Conservation (phyloP, 2,113 vertebrate genomes). For the Vombatus ursinus region DNA sequence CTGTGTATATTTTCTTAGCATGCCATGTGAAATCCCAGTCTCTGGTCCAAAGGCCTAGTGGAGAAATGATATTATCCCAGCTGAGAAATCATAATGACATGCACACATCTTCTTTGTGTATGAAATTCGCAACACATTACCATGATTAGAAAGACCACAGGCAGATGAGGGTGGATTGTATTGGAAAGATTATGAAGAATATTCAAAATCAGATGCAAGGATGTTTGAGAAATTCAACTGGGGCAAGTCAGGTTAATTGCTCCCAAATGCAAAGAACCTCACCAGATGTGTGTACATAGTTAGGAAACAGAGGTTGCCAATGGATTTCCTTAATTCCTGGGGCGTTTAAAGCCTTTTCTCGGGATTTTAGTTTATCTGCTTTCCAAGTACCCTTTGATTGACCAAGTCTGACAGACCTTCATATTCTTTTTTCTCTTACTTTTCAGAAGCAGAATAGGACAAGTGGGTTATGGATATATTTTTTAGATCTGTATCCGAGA, state of each 20-base stretch:
- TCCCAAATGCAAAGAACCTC: constrained; percentile 63
- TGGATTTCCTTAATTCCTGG: constrained; percentile 73
- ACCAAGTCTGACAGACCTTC: constrained; percentile 20
- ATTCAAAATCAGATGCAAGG: constrained; percentile 67
- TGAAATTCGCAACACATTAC: background rate
- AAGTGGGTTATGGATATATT: background rate
- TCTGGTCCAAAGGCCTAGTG: constrained; percentile 12
- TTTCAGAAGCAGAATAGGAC: constrained; percentile 26
- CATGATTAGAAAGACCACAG: constrained; percentile 64
- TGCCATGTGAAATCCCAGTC: constrained; percentile 34
- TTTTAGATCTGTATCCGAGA: constrained; percentile 41
- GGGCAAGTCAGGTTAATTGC: constrained; percentile 66
- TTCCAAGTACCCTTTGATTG: background rate
- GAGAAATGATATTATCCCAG: constrained; percentile 41
- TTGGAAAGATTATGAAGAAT: constrained; percentile 45
- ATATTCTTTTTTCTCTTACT: background rate
- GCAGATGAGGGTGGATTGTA: constrained; percentile 51
- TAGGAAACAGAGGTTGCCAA: constrained; percentile 63
- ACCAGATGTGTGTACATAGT: constrained; percentile 63
- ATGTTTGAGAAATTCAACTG: constrained; percentile 48
- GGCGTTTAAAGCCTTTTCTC: constrained; percentile 67
- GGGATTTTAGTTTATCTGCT: constrained; percentile 9
- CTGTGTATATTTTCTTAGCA: constrained; percentile 35
- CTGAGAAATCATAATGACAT: constrained; percentile 60
- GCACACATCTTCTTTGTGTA: constrained; percentile 65